These are phyloP conservation scores for Cataglyphis rosenhaueri DNA, from an alignment of 2,888 invertebrate species.

Conservation along the genomic window DNA sequence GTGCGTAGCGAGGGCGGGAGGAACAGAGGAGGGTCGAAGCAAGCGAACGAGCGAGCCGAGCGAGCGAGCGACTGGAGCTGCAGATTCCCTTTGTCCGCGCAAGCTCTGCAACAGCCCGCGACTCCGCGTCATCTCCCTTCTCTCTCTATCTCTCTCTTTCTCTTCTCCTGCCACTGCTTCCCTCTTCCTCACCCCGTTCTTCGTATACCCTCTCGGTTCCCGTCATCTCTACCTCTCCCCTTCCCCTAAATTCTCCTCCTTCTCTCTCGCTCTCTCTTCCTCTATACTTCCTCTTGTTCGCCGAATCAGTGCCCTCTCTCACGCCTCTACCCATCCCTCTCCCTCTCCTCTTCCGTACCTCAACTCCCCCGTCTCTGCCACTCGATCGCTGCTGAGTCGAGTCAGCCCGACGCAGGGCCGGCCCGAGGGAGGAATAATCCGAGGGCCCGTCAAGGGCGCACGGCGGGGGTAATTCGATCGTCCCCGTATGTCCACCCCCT, in stretches of 20 bases:
- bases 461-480: conserved; percentile 64
- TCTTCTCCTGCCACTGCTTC: conserved; percentile 56
- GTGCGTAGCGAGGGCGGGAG: conserved; percentile 67
- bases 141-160: conserved; percentile 31
- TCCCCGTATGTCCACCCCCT: conserved; percentile 47
- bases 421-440: conserved; percentile 54
- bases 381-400: conserved; percentile 60
- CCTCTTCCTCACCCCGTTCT: conserved; percentile 56
- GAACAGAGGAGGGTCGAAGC: background rate
- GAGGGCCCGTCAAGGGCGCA: conserved; percentile 52
- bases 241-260: conserved; percentile 47
- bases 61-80: conserved; percentile 75
- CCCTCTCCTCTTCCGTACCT: conserved; percentile 49
- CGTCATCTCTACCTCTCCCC: conserved; percentile 27
- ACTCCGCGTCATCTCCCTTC: conserved; percentile 63
- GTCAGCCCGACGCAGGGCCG: conserved; percentile 65
- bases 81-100: conserved; percentile 85
- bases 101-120: conserved; percentile 80
- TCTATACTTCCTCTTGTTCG: conserved; percentile 54
- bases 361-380: conserved; percentile 56
- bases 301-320: conserved; percentile 51
- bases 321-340: conserved; percentile 24
- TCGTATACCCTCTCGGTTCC: conserved; percentile 42
- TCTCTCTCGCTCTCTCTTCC: conserved; percentile 54
- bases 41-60: background rate